These are phyloP conservation scores for Chrysotoxum bicinctum DNA, from an alignment of 2,888 invertebrate species.

Conservation along the genomic window DNA sequence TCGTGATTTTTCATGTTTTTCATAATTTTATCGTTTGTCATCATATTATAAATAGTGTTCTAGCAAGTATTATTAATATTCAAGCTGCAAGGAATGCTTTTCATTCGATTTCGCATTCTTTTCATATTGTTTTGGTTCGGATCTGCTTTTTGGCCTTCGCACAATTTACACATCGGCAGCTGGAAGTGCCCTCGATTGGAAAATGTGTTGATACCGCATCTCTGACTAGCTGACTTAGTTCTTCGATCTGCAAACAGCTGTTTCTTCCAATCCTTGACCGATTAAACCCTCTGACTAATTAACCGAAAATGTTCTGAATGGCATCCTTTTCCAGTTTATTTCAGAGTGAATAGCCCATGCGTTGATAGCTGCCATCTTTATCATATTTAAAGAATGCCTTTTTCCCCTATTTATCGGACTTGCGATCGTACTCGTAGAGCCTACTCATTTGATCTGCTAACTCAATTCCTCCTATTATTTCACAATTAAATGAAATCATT, in stretches of 20 bases:
- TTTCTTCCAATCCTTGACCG: conserved; percentile 46
- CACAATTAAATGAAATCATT: conserved; percentile 31
- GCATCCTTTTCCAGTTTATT: conserved; percentile 43
- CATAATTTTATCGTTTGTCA: too few relatives aligned
- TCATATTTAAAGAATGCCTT: conserved; percentile 40
- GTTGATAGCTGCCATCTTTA: neutral
- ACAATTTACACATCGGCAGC: too few relatives aligned
- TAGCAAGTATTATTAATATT: too few relatives aligned
- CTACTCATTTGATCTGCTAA: conserved; percentile 55
- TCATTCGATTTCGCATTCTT: too few relatives aligned
- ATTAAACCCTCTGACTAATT: conserved; percentile 48
- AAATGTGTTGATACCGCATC: too few relatives aligned
- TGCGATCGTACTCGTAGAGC: conserved; percentile 41
- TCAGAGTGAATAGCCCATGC: conserved; percentile 3
- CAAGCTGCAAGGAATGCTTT: too few relatives aligned
- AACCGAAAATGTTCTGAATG: conserved; percentile 48
- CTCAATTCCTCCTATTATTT: conserved; percentile 51
- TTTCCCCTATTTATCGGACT: conserved; percentile 43
- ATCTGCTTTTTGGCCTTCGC: too few relatives aligned
- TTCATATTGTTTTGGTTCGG: too few relatives aligned
- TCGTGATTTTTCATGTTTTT: too few relatives aligned
- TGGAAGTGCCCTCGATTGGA: too few relatives aligned
- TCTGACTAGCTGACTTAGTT: neutral
- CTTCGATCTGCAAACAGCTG: neutral
- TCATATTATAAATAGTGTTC: too few relatives aligned